phyloP scores from a whole-genome alignment of 2,113 vertebrate species.

The Leptosomus discolor region DNA sequence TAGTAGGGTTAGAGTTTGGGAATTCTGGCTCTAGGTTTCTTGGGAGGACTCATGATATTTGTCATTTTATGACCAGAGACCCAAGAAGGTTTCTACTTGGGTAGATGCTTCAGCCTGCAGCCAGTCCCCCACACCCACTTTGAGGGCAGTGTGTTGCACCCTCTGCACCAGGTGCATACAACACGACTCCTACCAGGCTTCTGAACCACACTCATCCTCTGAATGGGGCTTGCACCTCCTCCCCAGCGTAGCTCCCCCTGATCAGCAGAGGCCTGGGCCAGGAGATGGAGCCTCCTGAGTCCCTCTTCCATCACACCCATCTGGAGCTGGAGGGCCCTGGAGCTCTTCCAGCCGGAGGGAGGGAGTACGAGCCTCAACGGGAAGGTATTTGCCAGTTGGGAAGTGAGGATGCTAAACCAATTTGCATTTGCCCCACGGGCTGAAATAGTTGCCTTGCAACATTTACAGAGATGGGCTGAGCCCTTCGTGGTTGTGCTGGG shows the following conservation, averaged over 20 bases:
- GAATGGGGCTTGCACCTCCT: background rate
- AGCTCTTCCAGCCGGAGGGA: background rate
- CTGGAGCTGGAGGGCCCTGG: constrained; percentile 24
- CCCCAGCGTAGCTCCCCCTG: background rate
- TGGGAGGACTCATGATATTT: background rate
- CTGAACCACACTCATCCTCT: background rate
- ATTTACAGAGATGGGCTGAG: constrained; percentile 38
- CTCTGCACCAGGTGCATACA: background rate
- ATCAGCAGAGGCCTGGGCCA: background rate
- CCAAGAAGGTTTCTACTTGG: background rate
- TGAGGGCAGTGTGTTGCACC: background rate
- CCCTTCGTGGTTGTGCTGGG: background rate
- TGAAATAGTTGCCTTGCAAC: constrained; percentile 58
- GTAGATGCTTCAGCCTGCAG: background rate
- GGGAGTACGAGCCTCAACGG: background rate
- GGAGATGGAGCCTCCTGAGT: background rate
- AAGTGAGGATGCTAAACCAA: background rate
- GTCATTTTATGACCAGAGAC: background rate
- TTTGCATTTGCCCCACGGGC: constrained; percentile 17
- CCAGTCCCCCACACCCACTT: background rate
- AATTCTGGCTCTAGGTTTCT: background rate
- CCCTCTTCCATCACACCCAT: background rate
- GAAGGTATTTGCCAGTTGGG: constrained; percentile 49
- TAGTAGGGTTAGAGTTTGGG: background rate
- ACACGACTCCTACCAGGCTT: background rate